phyloP scores from a whole-genome alignment of 1,140 invertebrate species.

The Phenacoccus solenopsis region DNA sequence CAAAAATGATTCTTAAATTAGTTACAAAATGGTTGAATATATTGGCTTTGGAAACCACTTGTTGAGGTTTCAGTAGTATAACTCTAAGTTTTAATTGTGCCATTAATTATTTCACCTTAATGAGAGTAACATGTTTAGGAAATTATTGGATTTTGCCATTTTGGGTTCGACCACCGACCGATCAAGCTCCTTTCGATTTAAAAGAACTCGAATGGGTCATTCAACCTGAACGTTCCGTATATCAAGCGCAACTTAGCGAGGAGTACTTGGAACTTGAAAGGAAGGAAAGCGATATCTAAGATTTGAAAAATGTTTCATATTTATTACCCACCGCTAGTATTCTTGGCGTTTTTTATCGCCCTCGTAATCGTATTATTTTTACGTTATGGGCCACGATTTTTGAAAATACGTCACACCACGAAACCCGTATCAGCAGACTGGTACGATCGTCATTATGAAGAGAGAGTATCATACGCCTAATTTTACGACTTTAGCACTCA shows the following conservation, averaged over 20 bases:
- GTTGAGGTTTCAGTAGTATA: background rate
- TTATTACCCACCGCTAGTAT: constrained; percentile 56
- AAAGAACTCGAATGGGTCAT: constrained; percentile 47
- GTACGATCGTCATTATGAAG: constrained; percentile 45
- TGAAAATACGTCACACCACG: constrained; percentile 50
- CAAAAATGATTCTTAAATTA: too few relatives aligned
- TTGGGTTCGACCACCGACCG: constrained; percentile 66
- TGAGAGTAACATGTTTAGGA: too few relatives aligned
- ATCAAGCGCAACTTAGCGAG: constrained; percentile 27
- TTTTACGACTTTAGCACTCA: constrained; percentile 2
- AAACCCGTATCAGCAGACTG: constrained; percentile 34
- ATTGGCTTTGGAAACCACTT: background rate
- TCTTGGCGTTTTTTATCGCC: constrained; percentile 52
- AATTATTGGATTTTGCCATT: constrained; percentile 70
- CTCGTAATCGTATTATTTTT: constrained; percentile 60
- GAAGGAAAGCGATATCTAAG: constrained; percentile 66
- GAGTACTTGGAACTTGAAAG: constrained; percentile 60
- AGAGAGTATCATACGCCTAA: constrained; percentile 41
- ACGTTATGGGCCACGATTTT: constrained; percentile 52
- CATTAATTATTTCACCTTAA: constrained; percentile 23
- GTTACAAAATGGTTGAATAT: too few relatives aligned
- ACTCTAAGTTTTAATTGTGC: too few relatives aligned
- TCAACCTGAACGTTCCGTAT: constrained; percentile 30
- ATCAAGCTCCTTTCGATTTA: constrained; percentile 67
- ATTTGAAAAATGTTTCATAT: constrained; percentile 47